Percentiles rank a stretch among this genome's conserved stretches.
Evolutionary conservation across 2,113 vertebrate species (phyloP).

Genomic region (Proterorhinus semilunaris): DNA sequence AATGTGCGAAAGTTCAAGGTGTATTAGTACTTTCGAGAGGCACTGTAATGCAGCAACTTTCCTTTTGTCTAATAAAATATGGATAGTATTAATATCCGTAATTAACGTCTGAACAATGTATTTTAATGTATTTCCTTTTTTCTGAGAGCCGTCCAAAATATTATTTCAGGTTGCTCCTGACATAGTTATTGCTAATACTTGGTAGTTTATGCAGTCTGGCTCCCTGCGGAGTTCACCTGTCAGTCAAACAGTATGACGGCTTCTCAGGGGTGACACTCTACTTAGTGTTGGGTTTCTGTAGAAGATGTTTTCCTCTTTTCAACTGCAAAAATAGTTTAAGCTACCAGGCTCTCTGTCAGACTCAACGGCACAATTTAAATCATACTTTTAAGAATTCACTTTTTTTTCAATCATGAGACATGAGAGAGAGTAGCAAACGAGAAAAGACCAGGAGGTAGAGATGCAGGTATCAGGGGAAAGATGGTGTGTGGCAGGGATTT

Average conservation of each 20-base stretch:
- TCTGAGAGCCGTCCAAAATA: neutral
- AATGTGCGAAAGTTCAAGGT: too few relatives aligned
- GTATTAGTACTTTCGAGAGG: too few relatives aligned
- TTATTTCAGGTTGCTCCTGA: constrained; percentile 6
- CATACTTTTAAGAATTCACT: too few relatives aligned
- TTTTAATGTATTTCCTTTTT: neutral
- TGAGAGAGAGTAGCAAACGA: too few relatives aligned
- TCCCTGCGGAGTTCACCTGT: constrained; percentile 5
- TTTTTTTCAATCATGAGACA: too few relatives aligned
- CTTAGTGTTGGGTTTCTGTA: neutral
- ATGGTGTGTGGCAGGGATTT: too few relatives aligned
- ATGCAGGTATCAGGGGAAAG: too few relatives aligned
- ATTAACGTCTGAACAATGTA: too few relatives aligned
- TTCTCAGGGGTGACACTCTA: neutral
- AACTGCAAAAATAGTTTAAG: neutral
- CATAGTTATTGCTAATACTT: neutral
- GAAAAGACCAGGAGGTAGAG: too few relatives aligned
- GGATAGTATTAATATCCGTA: too few relatives aligned
- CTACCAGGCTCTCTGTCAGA: neutral
- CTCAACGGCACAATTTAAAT: neutral
- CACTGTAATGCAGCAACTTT: too few relatives aligned
- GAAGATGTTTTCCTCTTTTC: neutral
- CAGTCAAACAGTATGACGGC: constrained; percentile 11
- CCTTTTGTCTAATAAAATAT: too few relatives aligned
- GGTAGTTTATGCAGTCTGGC: constrained; percentile 3